Evolutionary conservation across 1,140 invertebrate genomes (phyloP), one percentile per base, ranked within the genome.

Genomic region (Chrysopa pallens): DNA sequence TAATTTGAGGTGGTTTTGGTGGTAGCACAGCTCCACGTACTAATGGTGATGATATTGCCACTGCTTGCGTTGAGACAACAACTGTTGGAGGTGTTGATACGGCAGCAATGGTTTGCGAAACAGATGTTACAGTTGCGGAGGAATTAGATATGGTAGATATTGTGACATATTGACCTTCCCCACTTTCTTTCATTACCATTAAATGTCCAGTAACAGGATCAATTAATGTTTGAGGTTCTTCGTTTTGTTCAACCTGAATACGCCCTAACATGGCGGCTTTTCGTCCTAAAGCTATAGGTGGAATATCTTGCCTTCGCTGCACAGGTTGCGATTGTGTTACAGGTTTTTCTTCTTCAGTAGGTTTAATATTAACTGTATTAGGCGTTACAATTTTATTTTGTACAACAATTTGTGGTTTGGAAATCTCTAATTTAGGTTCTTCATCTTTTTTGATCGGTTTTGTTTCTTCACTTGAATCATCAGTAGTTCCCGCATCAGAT

Each of bases 191-290:
- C 68, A 80, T 76, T 1, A 72, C 75, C 37, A 76, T 78, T 33
- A 85, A 60, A 48, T 80, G 64, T 8, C 81, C 83, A 1, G 80
- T 85, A 0, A 81, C 78, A 1, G 81, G 80, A 63, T 84, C 81
- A 17, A 84, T 78, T 8, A 83, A 54, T 9, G 65, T 70, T 51
- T 68, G 74, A 1, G 73, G 71, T 49, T 77, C 74, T 27, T 56
- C 50, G 36, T 50, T 49, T 36, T 49, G 9, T 42, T 59, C 57
- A 11, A 51, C 53, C 46, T 61, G 59, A 12, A 59, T 46, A n/a
- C 57, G 40, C n/a, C 58, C 48, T 7, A 61, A 40, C 48, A 59
- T 48, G 6, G 50, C 50, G 15, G 54, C 52, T 45, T 61, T 59
- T n/a, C 56, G 40, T 7, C 54, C 54, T 43, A 52, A 51, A 2